phyloP scores from a whole-genome alignment of 2,888 invertebrate genomes.

The Caenorhabditis virilis region DNA sequence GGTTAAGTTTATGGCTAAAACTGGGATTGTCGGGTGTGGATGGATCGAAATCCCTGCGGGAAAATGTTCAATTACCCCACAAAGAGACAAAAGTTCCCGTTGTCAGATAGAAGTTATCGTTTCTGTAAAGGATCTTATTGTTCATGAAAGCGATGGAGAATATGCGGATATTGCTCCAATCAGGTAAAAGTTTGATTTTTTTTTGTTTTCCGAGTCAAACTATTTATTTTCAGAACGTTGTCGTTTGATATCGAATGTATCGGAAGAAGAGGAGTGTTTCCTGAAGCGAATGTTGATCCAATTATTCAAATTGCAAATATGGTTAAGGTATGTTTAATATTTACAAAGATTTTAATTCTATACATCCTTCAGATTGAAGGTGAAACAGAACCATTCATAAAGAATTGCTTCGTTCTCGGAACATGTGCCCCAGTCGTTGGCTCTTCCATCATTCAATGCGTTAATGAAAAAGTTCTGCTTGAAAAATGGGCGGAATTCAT shows the following conservation, averaged over 20 bases:
- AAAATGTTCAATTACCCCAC: slow-evolving; percentile 76
- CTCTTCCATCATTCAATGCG: slow-evolving; percentile 84
- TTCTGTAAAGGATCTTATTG: slow-evolving; percentile 84
- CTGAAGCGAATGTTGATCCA: slow-evolving; percentile 92
- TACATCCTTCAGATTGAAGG: too few species aligned
- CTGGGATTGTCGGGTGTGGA: slow-evolving; percentile 89
- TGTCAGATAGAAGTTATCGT: slow-evolving; percentile 71
- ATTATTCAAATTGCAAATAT: slow-evolving; percentile 99
- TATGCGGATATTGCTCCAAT: slow-evolving; percentile 96
- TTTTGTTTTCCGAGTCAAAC: too few species aligned
- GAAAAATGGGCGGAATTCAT: slow-evolving; percentile 88
- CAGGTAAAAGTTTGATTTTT: too few species aligned
- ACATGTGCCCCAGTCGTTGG: slow-evolving; percentile 95
- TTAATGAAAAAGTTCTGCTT: slow-evolving; percentile 78
- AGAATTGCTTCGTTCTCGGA: slow-evolving; percentile 92
- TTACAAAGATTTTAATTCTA: too few species aligned
- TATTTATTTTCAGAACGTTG: too few species aligned
- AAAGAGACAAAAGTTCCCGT: slow-evolving; percentile 51
- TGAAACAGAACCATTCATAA: slow-evolving; percentile 81
- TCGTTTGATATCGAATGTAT: slow-evolving; percentile 99
- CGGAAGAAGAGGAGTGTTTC: slow-evolving; percentile 94
- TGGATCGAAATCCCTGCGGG: slow-evolving; percentile 90
- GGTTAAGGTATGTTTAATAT: too few species aligned
- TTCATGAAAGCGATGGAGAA: slow-evolving; percentile 90
- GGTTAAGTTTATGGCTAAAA: slow-evolving; percentile 95